Percentiles rank a stretch among this genome's conserved stretches.
These are phyloP conservation scores for Hydractinia symbiolongicarpus DNA, from an alignment of 30 jellyfish, hydroid and myxozoan species.

Conservation along the genomic window DNA sequence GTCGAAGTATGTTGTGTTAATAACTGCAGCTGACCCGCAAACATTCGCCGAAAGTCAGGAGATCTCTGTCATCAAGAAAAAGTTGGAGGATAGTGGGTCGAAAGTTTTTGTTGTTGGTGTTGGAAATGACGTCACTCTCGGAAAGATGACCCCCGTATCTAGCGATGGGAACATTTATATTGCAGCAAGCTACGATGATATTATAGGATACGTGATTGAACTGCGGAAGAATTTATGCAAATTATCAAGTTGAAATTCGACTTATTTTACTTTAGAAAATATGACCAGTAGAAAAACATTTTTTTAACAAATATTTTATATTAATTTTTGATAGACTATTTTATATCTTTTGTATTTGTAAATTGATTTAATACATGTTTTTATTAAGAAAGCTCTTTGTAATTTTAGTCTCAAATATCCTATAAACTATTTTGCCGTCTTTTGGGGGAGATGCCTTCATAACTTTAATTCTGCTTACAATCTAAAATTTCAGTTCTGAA, in stretches of 20 bases:
- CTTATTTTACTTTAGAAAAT: too few species aligned
- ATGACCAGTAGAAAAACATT: too few species aligned
- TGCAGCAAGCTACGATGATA: conserved; percentile 54
- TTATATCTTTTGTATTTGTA: too few species aligned
- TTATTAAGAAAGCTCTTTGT: too few species aligned
- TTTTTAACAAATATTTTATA: too few species aligned
- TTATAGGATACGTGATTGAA: conserved; percentile 46
- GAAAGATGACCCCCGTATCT: conserved; percentile 27
- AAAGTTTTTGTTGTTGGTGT: conserved; percentile 50
- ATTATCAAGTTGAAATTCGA: conserved; percentile 12
- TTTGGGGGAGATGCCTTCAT: too few species aligned
- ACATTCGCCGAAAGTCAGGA: not conserved
- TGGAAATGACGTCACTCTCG: conserved; percentile 39
- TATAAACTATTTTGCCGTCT: too few species aligned
- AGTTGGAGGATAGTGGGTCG: conserved; percentile 36
- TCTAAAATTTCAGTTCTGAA: too few species aligned
- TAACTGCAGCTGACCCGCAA: conserved; percentile 49
- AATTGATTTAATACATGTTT: too few species aligned
- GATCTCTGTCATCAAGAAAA: conserved; percentile 14
- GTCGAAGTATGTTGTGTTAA: conserved; percentile 45
- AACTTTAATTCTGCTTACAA: too few species aligned
- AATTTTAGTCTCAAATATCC: too few species aligned
- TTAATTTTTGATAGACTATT: too few species aligned
- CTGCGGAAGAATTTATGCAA: conserved; percentile 42
- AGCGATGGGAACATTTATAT: conserved; percentile 23